Base-by-base conservation (phyloP, 2,888 invertebrate genomes). In the Eupeodes latifasciatus region DNA sequence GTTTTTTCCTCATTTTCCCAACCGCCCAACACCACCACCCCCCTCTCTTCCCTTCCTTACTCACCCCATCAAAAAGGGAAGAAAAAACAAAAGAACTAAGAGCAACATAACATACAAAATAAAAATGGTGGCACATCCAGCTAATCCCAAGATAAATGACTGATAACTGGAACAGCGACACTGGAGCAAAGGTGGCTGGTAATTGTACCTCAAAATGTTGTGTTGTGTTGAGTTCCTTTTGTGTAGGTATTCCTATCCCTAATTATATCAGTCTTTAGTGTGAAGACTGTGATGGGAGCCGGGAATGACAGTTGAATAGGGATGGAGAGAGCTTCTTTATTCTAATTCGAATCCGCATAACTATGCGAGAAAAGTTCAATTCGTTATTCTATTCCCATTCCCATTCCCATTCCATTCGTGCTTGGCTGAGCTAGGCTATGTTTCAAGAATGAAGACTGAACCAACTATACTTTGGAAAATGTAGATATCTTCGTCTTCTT, bases 61-160 rank as follows among this genome's bases (percentile, higher is more conserved):
- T 27, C n/a, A 27, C 47, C 51, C 34, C n/a, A 16, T 19, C 47
- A 57, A 11, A 40, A 0, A 40, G 40, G 40, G 40, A 71, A 71
- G 16, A 27, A 36, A 53, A 59, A 57, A 59, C 72, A 59, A 27
- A 72, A 69, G 16, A 49, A 36, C n/a, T 40, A 40, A 40, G 9
- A 40, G 9, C 40, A 40, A 40, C 5, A 40, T 1, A 40, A 40
- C 5, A 40, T 1, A 40, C 2, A 67, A 7, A 36, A 69, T 12
- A 47, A 72, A 66, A 57, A 71, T 40, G 51, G 55, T 77, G 69
- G 11, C 53, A 85, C 7, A 75, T 64, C 55, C 57, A 85, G 81
- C 88, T 88, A 85, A 88, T 88, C 85, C 88, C 69, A 62, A 77
- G 81, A 88, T 85, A 88, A 88, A 85, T 85, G 88, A 88, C 88